Conservation (phyloP, 2,797 vertebrate genomes). For the Mormyrops attenuatus region DNA sequence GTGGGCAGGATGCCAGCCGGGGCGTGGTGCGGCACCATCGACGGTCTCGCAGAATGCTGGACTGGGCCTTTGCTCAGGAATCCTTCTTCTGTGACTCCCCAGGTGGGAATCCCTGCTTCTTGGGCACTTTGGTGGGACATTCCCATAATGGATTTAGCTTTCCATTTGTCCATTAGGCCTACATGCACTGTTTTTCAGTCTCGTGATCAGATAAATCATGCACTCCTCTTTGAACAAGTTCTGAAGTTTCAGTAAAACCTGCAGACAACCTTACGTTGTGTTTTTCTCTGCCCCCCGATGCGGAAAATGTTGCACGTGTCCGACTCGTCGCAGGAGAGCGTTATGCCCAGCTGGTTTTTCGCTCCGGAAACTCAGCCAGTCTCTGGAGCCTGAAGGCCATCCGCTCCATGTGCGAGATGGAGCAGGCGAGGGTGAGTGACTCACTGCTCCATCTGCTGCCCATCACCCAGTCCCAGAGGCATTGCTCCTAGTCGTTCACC, state of each 20-base stretch:
- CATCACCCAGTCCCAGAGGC: not conserved
- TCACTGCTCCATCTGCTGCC: not conserved
- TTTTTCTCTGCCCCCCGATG: not conserved
- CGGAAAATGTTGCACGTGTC: not conserved
- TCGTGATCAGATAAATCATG: not conserved
- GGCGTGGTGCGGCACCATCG: constrained; percentile 38
- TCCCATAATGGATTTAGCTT: not conserved
- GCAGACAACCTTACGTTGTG: not conserved
- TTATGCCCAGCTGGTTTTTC: constrained; percentile 93
- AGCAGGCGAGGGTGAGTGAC: constrained; percentile 80
- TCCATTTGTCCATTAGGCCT: not conserved
- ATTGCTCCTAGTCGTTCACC: too few species aligned
- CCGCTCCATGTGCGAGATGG: constrained; percentile 94
- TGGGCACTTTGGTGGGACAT: not conserved
- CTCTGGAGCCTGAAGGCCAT: constrained; percentile 94
- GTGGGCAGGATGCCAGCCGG: constrained; percentile 33
- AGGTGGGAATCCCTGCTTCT: constrained; percentile 55
- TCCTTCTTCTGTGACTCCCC: constrained; percentile 85
- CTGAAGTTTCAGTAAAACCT: not conserved
- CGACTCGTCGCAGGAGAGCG: constrained; percentile 49
- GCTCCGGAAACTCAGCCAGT: constrained; percentile 91
- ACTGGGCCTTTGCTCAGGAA: constrained; percentile 66
- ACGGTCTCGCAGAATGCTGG: constrained; percentile 78
- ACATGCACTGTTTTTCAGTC: not conserved
- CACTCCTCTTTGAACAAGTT: not conserved